phyloP scores from a whole-genome alignment of 2,113 vertebrate species.

The Caranx melampygus region DNA sequence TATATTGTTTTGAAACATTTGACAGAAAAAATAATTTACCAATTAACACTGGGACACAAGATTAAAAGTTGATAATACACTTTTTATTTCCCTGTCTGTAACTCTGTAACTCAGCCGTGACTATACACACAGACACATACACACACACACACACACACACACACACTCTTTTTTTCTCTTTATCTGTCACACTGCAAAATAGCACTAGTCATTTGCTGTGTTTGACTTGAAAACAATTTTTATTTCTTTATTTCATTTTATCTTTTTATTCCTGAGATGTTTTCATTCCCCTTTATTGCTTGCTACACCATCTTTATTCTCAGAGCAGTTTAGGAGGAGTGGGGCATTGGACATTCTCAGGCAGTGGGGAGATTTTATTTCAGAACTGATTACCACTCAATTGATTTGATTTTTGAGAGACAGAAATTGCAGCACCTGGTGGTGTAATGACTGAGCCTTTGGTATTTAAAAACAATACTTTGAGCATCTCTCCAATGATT shows the following conservation, averaged over 20 bases:
- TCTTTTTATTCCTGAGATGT: slow-evolving; percentile 27
- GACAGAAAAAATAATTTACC: too few species aligned
- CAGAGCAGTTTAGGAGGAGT: background rate
- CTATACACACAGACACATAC: background rate
- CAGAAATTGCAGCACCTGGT: slow-evolving; percentile 16
- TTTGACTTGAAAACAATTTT: slow-evolving; percentile 18
- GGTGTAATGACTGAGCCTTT: slow-evolving; percentile 4
- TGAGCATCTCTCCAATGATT: slow-evolving; percentile 5
- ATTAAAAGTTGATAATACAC: too few species aligned
- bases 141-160: background rate
- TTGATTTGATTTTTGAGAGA: slow-evolving; percentile 39
- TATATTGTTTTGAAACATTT: too few species aligned
- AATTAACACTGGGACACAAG: too few species aligned
- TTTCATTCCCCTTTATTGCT: slow-evolving; percentile 5
- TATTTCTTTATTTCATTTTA: background rate
- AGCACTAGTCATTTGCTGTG: slow-evolving; percentile 31
- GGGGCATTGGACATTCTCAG: slow-evolving; percentile 4
- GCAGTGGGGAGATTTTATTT: slow-evolving; percentile 24
- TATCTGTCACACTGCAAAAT: slow-evolving; percentile 44
- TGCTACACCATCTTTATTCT: slow-evolving; percentile 1
- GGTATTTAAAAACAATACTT: slow-evolving; percentile 28
- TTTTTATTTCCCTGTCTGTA: too few species aligned
- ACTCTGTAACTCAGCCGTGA: background rate
- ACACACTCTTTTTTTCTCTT: background rate
- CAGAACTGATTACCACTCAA: slow-evolving; percentile 26